These are phyloP conservation scores for Cyphomyrus plagiostoma DNA, from an alignment of 2,113 vertebrate genomes.

Conservation along the genomic window DNA sequence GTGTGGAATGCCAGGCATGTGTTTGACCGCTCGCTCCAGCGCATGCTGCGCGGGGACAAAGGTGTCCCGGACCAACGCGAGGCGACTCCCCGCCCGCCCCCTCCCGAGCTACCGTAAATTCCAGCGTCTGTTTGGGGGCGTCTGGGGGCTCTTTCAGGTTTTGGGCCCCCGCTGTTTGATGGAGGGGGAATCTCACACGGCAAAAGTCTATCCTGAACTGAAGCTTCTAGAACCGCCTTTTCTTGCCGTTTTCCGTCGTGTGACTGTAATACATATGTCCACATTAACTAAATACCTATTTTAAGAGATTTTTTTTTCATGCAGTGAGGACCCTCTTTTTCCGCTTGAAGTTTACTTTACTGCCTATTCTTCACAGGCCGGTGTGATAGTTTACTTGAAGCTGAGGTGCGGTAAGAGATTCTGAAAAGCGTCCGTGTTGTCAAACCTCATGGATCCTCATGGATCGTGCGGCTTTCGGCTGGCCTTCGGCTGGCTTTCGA, in stretches of 20 bases:
- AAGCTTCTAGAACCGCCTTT: background rate
- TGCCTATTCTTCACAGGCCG: background rate
- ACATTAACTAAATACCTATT: background rate
- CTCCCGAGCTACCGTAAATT: constrained; percentile 15
- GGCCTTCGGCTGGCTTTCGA: too few species aligned
- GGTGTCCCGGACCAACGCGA: constrained; percentile 20
- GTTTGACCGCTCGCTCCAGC: constrained; percentile 27
- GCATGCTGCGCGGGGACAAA: constrained; percentile 29
- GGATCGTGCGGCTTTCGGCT: background rate
- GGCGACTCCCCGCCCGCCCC: background rate
- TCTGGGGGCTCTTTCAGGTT: background rate
- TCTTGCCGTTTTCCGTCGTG: background rate
- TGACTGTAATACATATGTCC: background rate
- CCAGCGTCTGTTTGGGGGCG: background rate
- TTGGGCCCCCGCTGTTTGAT: background rate
- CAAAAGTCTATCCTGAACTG: background rate
- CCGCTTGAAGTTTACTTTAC: background rate
- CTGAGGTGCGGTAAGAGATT: background rate
- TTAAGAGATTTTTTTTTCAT: background rate
- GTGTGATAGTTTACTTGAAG: background rate
- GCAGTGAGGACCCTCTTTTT: background rate
- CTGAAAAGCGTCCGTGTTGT: background rate
- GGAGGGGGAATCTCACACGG: background rate
- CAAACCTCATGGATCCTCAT: background rate
- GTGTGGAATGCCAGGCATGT: constrained; percentile 55